These are phyloP conservation scores for Gasterosteus aculeatus DNA, from an alignment of 2,113 vertebrate species.

Conservation along the genomic window DNA sequence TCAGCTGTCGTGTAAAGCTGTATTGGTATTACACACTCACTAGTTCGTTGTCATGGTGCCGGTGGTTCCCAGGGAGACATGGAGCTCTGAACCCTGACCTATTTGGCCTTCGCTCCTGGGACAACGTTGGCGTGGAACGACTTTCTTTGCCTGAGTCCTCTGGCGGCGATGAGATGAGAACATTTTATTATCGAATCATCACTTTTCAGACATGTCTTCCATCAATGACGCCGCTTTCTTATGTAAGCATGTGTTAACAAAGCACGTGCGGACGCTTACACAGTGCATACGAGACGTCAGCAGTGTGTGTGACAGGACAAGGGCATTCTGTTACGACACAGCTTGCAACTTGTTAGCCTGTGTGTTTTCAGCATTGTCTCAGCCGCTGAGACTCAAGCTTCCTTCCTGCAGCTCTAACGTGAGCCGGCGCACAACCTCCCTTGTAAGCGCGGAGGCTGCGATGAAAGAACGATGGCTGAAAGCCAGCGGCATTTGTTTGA, in stretches of 20 bases:
- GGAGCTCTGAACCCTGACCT: slow-evolving; percentile 32
- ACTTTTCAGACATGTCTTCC: slow-evolving; percentile 32
- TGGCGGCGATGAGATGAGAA: slow-evolving; percentile 5
- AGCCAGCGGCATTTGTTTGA: slow-evolving; percentile 3
- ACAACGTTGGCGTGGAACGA: neutral
- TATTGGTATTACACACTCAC: slow-evolving; percentile 9
- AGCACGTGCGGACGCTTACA: neutral
- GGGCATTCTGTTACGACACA: slow-evolving; percentile 8
- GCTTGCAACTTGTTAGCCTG: slow-evolving; percentile 9
- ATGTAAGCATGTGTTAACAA: slow-evolving; percentile 25
- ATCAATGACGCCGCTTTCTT: slow-evolving; percentile 31
- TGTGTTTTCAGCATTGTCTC: slow-evolving; percentile 50
- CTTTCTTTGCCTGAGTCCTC: slow-evolving; percentile 22
- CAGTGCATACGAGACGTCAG: slow-evolving; percentile 22
- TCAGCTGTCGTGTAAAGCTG: neutral
- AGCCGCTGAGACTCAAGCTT: slow-evolving; percentile 47
- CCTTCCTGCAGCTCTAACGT: slow-evolving; percentile 47
- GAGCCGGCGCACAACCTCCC: slow-evolving; percentile 40
- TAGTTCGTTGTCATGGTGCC: slow-evolving; percentile 6
- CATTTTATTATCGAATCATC: slow-evolving; percentile 41
- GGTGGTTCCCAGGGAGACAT: slow-evolving; percentile 16
- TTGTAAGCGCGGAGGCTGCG: slow-evolving; percentile 31
- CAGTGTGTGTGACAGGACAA: slow-evolving; percentile 27
- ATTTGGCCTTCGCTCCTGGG: slow-evolving; percentile 3
- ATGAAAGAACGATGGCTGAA: slow-evolving; percentile 29